Conservation (phyloP, 2,113 vertebrate species). For the Tyto alba region DNA sequence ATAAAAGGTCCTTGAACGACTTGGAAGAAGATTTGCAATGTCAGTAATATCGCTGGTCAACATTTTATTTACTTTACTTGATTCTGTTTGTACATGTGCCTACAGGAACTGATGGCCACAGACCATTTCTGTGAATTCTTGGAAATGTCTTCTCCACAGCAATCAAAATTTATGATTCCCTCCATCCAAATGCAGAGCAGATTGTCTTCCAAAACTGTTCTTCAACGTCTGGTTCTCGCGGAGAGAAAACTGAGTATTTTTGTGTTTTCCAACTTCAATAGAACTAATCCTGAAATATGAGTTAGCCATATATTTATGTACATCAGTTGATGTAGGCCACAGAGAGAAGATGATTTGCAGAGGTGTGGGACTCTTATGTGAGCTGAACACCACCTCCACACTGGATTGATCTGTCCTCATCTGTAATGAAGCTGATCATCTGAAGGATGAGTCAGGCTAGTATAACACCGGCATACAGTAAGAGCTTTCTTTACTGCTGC, state of each 20-base stretch:
- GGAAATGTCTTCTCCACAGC: not conserved
- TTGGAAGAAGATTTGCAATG: not conserved
- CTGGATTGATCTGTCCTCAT: slow-evolving; percentile 12
- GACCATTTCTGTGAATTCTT: not conserved
- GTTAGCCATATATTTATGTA: not conserved
- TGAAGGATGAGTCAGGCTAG: slow-evolving; percentile 32
- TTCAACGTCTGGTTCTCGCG: not conserved
- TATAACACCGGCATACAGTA: not conserved
- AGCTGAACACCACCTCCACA: slow-evolving; percentile 18
- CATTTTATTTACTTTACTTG: slow-evolving; percentile 6
- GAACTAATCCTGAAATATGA: not conserved
- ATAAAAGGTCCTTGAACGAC: not conserved
- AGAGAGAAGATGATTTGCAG: not conserved
- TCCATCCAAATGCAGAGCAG: not conserved
- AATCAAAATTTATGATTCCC: not conserved
- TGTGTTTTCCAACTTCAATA: not conserved
- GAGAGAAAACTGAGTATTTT: not conserved
- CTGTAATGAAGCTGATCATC: slow-evolving; percentile 29
- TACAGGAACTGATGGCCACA: not conserved
- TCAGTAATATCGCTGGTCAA: not conserved
- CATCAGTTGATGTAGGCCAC: not conserved
- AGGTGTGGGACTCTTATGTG: not conserved
- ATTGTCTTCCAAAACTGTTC: not conserved
- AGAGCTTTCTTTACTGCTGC: not conserved
- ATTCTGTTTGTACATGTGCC: not conserved